A percentile compares a stretch with the other conserved stretches of the same genome.
These are phyloP conservation scores for Dioctria linearis DNA, from an alignment of 2,888 invertebrate genomes.

Conservation along the genomic window DNA sequence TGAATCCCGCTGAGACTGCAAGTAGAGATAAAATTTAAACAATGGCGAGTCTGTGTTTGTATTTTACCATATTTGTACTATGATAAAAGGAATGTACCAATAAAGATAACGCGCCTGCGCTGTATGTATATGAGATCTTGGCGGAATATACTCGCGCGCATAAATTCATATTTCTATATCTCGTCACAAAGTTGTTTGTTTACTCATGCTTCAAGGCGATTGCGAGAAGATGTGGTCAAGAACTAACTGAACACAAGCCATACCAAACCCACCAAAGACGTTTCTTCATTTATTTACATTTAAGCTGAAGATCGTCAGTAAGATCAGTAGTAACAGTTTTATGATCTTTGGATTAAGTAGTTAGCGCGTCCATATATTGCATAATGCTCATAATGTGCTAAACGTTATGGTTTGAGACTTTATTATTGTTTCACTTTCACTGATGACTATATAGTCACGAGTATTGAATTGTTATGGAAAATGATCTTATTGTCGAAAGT, in stretches of 20 bases:
- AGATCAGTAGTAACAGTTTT: background rate
- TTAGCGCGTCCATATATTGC: background rate
- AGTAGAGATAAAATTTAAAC: background rate
- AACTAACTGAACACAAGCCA: too few species aligned
- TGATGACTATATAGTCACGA: background rate
- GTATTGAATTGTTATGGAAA: background rate
- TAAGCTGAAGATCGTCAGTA: too few species aligned
- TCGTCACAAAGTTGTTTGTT: too few species aligned
- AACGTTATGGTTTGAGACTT: background rate
- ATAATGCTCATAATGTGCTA: background rate
- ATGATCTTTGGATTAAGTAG: slow-evolving; percentile 1
- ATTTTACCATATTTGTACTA: background rate
- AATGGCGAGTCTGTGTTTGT: slow-evolving; percentile 2
- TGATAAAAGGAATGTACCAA: background rate
- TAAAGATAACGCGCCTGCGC: background rate
- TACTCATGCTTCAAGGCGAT: too few species aligned
- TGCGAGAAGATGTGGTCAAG: too few species aligned
- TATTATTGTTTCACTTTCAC: background rate
- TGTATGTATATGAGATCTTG: background rate
- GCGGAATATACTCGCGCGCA: too few species aligned
- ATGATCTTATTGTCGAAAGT: background rate
- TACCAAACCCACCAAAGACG: too few species aligned
- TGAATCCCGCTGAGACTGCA: background rate
- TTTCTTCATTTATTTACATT: too few species aligned
- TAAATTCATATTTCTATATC: too few species aligned